phyloP scores from a whole-genome alignment of 2,888 invertebrate genomes.

The Caradrina clavipalpis region DNA sequence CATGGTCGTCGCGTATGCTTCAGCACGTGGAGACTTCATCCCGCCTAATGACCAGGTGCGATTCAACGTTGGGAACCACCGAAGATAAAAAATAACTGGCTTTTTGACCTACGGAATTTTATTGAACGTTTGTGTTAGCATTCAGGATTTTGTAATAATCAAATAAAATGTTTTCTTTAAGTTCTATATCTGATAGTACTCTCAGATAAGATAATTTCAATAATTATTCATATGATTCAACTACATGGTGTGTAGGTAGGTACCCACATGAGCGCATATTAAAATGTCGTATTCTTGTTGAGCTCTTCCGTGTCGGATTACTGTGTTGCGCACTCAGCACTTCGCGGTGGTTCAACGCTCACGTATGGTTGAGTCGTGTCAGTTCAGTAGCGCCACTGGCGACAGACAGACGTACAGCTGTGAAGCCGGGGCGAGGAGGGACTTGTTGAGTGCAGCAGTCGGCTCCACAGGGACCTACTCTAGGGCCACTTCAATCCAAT shows the following conservation, averaged over 20 bases:
- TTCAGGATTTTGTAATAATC: neutral
- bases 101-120: neutral
- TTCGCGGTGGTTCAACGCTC: too few species aligned
- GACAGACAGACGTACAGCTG: neutral
- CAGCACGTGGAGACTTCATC: neutral
- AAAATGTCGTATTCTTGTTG: slow-evolving; percentile 13
- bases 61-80: neutral
- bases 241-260: slow-evolving; percentile 3
- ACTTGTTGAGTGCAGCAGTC: neutral
- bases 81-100: neutral
- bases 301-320: slow-evolving; percentile 8
- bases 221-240: slow-evolving; percentile 39
- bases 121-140: neutral
- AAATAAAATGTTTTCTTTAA: slow-evolving; percentile 22
- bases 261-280: slow-evolving; percentile 18
- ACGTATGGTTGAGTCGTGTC: too few species aligned
- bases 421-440: too few species aligned
- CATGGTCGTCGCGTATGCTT: neutral
- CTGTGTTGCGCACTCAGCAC: neutral
- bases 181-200: slow-evolving; percentile 26
- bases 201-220: slow-evolving; percentile 32
- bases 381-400: too few species aligned
- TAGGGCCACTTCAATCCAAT: neutral
- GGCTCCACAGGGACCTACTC: neutral
- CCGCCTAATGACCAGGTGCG: neutral